phyloP scores from a whole-genome alignment of 2,888 invertebrate genomes.

The Dicycla oo region DNA sequence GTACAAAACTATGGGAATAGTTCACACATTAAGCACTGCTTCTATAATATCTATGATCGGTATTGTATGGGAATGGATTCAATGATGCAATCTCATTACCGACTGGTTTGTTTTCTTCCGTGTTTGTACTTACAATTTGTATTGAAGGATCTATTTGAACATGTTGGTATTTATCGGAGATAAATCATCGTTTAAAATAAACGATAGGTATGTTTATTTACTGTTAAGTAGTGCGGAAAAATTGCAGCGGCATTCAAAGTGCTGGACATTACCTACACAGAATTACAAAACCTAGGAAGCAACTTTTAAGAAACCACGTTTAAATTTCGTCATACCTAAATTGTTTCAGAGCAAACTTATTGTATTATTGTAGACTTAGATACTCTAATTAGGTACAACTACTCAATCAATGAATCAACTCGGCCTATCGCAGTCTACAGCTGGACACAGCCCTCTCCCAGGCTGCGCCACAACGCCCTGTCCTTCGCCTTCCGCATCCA shows the following conservation, averaged over 20 bases:
- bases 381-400: not conserved
- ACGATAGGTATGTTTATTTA: constrained; percentile 12
- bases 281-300: constrained; percentile 8
- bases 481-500: too few species aligned
- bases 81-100: constrained; percentile 63
- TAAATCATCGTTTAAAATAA: constrained; percentile 45
- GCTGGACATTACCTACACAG: not conserved
- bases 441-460: too few species aligned
- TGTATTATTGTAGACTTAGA: not conserved
- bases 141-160: constrained; percentile 44
- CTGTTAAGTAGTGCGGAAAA: constrained; percentile 10
- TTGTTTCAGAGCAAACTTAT: not conserved
- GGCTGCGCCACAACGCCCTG: too few species aligned
- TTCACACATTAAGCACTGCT: constrained; percentile 63
- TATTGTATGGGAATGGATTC: constrained; percentile 64
- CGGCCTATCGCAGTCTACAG: too few species aligned
- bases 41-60: constrained; percentile 64
- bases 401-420: too few species aligned
- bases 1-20: constrained; percentile 63
- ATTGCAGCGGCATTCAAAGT: not conserved
- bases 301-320: constrained; percentile 4
- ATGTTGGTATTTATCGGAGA: constrained; percentile 21
- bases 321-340: constrained; percentile 5
- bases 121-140: constrained; percentile 43
- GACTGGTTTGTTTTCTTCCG: constrained; percentile 58